Base-by-base conservation (phyloP, 2,797 vertebrate genomes). In the Fistularia tabacaria region DNA sequence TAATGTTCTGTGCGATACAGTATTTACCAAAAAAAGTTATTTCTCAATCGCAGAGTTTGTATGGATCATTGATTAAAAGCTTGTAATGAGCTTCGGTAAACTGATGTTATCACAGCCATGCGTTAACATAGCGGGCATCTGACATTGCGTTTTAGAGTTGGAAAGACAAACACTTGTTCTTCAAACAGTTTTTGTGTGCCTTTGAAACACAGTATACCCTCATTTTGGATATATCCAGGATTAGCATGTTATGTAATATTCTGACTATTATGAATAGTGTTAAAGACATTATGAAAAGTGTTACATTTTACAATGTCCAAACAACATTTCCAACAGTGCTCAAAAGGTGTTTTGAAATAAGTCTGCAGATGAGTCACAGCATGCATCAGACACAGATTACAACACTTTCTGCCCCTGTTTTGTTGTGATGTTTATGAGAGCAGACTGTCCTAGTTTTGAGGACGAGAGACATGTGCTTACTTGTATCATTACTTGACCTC, bases 341-440 rank as follows among this genome's bases (percentile, higher is more conserved):
- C 6, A 59, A 50, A 59, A 74, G 56, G 46, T 69, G 45, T 69
- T 69, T 41, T 44, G 54, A 56, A 73, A 60, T 12, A 47, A 62
- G 49, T 43, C 71, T 49, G 46, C n/a, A 6, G 47, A 71, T 79
- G 77, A 77, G 71, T 85, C 78, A 80, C 7, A 49, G 47, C 46
- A 71, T 76, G 47, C 46, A 71, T 77, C 62, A 61, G 40, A 37
- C 61, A n/a, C 55, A 52, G 48, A 65, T 77, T 65, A 57, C 68
- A 51, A 62, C 79, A 62, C 59, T 51, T 54, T 48, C 57, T 61
- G 54, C 40, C 55, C 50, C 9, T 1, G n/a, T 44, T 61, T 52
- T 62, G 54, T 47, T 57, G 56, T 62, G 71, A 63, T 71, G 62
- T 73, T 79, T 74, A 68, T 69, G 69, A 68, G 81, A 77, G 63